phyloP scores from a whole-genome alignment of 2,888 invertebrate genomes.

The Chymomyza caudatula region DNA sequence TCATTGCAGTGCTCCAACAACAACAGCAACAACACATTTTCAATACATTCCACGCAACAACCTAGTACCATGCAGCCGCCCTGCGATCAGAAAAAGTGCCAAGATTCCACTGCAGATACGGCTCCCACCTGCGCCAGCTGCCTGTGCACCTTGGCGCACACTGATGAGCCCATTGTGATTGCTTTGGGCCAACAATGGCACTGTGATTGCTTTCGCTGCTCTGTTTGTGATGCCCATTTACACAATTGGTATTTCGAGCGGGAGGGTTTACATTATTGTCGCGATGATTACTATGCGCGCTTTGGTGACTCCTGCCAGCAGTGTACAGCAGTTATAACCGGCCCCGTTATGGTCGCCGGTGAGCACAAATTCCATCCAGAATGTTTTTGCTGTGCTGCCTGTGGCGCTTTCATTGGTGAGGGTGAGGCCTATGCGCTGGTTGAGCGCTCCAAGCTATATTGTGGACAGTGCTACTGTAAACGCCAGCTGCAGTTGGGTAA shows the following conservation, averaged over 20 bases:
- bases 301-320: slow-evolving; percentile 94
- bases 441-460: slow-evolving; percentile 93
- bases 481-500: slow-evolving; percentile 32
- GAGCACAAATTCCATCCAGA: slow-evolving; percentile 97
- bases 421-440: slow-evolving; percentile 94
- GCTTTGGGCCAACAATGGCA: slow-evolving; percentile 93
- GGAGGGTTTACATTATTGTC: slow-evolving; percentile 91
- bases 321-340: slow-evolving; percentile 83
- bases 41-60: slow-evolving; percentile 5
- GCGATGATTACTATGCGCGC: slow-evolving; percentile 91
- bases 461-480: slow-evolving; percentile 86
- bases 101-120: neutral
- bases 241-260: slow-evolving; percentile 97
- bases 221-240: slow-evolving; percentile 90
- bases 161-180: slow-evolving; percentile 83
- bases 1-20: slow-evolving; percentile 27
- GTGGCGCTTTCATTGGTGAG: slow-evolving; percentile 91
- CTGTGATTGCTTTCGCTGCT: slow-evolving; percentile 94
- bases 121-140: slow-evolving; percentile 46
- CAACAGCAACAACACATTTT: slow-evolving; percentile 31
- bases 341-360: slow-evolving; percentile 96
- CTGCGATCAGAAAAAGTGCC: neutral
- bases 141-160: slow-evolving; percentile 43
- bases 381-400: slow-evolving; percentile 92
- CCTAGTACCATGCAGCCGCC: neutral